These are phyloP conservation scores for Penaeus japonicus DNA, from an alignment of 1,140 invertebrate species.

Conservation along the genomic window DNA sequence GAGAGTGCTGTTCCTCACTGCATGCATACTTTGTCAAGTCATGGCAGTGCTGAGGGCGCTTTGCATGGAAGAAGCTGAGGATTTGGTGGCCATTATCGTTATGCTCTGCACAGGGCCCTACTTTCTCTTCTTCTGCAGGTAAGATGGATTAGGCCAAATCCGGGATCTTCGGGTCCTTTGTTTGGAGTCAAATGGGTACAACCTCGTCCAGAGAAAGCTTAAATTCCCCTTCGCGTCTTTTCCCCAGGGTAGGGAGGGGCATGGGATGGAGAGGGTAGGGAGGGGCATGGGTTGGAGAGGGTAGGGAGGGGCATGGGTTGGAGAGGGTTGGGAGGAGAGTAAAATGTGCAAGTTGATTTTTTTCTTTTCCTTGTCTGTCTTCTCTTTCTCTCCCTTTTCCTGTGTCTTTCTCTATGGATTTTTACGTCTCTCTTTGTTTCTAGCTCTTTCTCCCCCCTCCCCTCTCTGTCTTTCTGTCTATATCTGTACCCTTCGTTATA, in stretches of 20 bases:
- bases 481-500: not conserved
- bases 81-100: slow-evolving; percentile 89
- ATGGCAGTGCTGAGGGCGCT: slow-evolving; percentile 83
- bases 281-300: too few relatives aligned
- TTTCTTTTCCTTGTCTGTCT: too few relatives aligned
- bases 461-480: slow-evolving; percentile 11
- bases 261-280: too few relatives aligned
- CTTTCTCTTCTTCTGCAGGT: slow-evolving; percentile 98
- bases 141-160: slow-evolving; percentile 36
- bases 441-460: not conserved
- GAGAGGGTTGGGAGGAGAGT: not conserved
- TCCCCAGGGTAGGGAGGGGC: not conserved
- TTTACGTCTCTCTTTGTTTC: not conserved
- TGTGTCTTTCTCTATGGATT: not conserved
- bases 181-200: too few relatives aligned
- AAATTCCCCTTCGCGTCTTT: too few relatives aligned
- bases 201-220: too few relatives aligned
- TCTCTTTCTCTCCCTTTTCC: not conserved
- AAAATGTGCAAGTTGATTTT: not conserved
- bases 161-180: not conserved
- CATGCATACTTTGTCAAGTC: slow-evolving; percentile 83
- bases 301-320: not conserved
- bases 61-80: slow-evolving; percentile 87
- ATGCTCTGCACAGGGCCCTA: slow-evolving; percentile 96
- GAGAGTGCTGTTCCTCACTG: slow-evolving; percentile 92